Percentiles rank a stretch among this genome's conserved stretches.
phyloP scores from a whole-genome alignment of 2,888 invertebrate genomes.

The Andrena haemorrhoa region DNA sequence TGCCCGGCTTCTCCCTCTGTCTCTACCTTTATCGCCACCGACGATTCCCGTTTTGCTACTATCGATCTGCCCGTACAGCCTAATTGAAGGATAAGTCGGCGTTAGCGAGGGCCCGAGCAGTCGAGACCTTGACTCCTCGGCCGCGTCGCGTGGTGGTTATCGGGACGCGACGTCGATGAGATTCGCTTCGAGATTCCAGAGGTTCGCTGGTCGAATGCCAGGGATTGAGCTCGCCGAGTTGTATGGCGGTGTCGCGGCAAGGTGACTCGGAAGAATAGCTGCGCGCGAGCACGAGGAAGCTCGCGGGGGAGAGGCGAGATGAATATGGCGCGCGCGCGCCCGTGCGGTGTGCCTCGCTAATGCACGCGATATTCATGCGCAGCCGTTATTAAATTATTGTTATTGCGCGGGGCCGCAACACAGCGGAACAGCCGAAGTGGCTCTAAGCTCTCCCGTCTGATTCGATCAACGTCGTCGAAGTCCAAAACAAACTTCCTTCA shows the following conservation, averaged over 20 bases:
- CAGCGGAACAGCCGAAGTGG: constrained; percentile 47
- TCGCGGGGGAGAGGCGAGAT: background rate
- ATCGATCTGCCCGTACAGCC: constrained; percentile 35
- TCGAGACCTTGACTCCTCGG: constrained; percentile 7
- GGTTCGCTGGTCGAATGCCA: background rate
- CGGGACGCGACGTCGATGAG: background rate
- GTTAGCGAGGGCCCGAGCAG: background rate
- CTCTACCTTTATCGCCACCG: constrained; percentile 13
- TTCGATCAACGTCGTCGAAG: constrained; percentile 64
- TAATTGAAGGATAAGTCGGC: constrained; percentile 19
- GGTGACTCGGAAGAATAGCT: background rate
- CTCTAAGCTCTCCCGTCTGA: constrained; percentile 49
- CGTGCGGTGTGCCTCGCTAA: background rate
- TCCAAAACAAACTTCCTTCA: constrained; percentile 56
- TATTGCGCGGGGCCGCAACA: constrained; percentile 38
- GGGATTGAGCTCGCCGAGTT: background rate
- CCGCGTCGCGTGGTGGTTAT: background rate
- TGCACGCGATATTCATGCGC: background rate
- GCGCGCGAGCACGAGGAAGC: background rate
- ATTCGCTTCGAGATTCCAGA: background rate
- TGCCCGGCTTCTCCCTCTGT: background rate
- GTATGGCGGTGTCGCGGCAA: background rate
- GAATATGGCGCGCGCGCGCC: constrained; percentile 3
- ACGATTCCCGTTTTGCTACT: constrained; percentile 33
- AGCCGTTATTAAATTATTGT: constrained; percentile 40